A percentile compares a stretch with the other conserved stretches of the same genome.
phyloP scores from a whole-genome alignment of 2,888 invertebrate species.

The Drepana falcataria region DNA sequence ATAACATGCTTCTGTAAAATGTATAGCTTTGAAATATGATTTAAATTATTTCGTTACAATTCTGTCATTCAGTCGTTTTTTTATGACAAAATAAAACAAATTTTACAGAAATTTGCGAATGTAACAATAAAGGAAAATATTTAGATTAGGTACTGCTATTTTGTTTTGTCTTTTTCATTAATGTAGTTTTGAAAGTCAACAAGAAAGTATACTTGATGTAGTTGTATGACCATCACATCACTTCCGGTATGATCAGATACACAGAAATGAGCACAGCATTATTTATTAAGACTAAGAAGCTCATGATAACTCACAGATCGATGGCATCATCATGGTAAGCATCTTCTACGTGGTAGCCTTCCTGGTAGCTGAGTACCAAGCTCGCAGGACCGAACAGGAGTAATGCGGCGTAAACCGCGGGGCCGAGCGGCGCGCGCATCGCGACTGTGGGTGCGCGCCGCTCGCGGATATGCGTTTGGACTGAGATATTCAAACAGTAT shows the following conservation, averaged over 20 bases:
- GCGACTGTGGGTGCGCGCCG: slow-evolving; percentile 55
- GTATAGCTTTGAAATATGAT: too few species aligned
- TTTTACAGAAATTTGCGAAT: too few species aligned
- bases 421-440: slow-evolving; percentile 66
- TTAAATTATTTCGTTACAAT: too few species aligned
- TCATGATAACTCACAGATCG: slow-evolving; percentile 61
- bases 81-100: too few species aligned
- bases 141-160: too few species aligned
- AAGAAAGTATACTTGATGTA: too few species aligned
- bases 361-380: slow-evolving; percentile 57
- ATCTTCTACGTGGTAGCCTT: slow-evolving; percentile 64
- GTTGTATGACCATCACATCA: slow-evolving; percentile 2
- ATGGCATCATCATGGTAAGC: slow-evolving; percentile 59
- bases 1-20: too few species aligned
- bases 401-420: slow-evolving; percentile 48
- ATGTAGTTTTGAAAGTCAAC: too few species aligned
- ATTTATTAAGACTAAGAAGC: slow-evolving; percentile 8
- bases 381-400: slow-evolving; percentile 46
- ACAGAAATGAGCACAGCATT: slow-evolving; percentile 8
- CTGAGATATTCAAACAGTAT: slow-evolving; percentile 50
- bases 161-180: too few species aligned
- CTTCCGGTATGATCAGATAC: slow-evolving; percentile 14
- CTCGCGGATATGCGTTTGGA: slow-evolving; percentile 56
- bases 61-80: too few species aligned
- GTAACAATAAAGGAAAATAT: too few species aligned